These are phyloP conservation scores for Sanderia malayensis DNA, from an alignment of 30 jellyfish, hydroid and myxozoan genomes.

Conservation along the genomic window DNA sequence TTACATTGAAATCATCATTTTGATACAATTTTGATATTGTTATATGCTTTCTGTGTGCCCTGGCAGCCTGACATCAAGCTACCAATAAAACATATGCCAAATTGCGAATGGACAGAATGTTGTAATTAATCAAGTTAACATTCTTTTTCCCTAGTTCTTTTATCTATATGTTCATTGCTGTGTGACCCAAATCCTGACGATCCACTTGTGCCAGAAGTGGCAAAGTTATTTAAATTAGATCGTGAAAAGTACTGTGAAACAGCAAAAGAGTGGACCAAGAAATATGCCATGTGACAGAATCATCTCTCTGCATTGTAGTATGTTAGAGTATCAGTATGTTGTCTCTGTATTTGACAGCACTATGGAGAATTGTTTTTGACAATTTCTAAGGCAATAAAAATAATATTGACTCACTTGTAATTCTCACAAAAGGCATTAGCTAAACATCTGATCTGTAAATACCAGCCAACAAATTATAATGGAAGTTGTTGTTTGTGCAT, in stretches of 20 bases:
- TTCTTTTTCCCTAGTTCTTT: constrained; percentile 48
- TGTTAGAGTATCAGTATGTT: constrained; percentile 10
- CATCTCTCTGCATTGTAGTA: constrained; percentile 8
- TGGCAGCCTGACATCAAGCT: no score
- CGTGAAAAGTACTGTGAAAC: constrained; percentile 53
- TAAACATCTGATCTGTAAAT: constrained; percentile 4
- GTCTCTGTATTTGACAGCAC: constrained; percentile 10
- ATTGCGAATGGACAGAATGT: no score
- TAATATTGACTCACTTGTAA: background rate
- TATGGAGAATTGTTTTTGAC: constrained; percentile 25
- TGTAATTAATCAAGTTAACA: no score
- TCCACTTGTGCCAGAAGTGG: constrained; percentile 97
- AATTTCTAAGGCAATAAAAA: constrained; percentile 37
- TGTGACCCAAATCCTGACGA: constrained; percentile 99
- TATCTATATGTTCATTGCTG: constrained; percentile 95
- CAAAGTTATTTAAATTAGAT: constrained; percentile 75
- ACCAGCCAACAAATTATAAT: no score
- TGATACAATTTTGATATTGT: no score
- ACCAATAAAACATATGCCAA: no score
- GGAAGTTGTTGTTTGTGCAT: no score
- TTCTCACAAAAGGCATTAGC: background rate
- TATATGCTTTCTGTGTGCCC: no score
- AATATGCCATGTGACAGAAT: constrained; percentile 79
- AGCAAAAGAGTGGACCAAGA: constrained; percentile 94
- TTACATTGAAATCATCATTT: background rate